Percentiles rank a stretch among this genome's conserved stretches.
Evolutionary conservation across 2,113 vertebrate genomes (phyloP).

Genomic region (Xyliphius kryptos): DNA sequence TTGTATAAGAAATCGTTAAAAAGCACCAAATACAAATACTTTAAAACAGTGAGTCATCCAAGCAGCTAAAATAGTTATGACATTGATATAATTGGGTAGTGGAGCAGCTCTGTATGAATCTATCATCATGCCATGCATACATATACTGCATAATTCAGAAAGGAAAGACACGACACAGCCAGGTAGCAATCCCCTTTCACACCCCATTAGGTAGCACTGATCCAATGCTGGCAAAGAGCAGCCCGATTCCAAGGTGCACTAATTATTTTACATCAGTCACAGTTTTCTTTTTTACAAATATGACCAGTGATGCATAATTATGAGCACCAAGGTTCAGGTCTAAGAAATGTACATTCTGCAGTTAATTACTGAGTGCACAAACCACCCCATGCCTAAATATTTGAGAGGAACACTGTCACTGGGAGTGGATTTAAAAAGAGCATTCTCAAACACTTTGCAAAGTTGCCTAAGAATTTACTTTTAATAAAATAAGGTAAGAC

Average conservation of each 20-base stretch:
- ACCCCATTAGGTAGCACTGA: conserved; percentile 44
- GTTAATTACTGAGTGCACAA: background rate
- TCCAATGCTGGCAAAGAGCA: conserved; percentile 22
- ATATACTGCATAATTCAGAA: conserved; percentile 45
- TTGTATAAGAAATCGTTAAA: background rate
- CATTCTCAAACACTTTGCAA: too few species aligned
- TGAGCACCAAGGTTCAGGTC: conserved; percentile 16
- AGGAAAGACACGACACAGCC: conserved; percentile 34
- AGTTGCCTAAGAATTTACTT: too few species aligned
- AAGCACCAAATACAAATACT: conserved; percentile 40
- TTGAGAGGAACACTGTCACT: background rate
- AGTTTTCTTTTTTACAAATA: conserved; percentile 29
- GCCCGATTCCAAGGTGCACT: conserved; percentile 28
- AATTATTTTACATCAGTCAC: conserved; percentile 49
- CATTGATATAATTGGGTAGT: conserved; percentile 40
- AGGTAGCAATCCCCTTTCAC: conserved; percentile 46
- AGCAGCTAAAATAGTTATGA: conserved; percentile 41
- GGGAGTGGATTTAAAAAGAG: too few species aligned
- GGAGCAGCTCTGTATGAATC: conserved; percentile 30
- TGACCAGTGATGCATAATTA: conserved; percentile 36
- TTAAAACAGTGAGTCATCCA: conserved; percentile 39
- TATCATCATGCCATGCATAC: conserved; percentile 26
- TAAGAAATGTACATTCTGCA: background rate
- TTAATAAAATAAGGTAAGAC: too few species aligned
- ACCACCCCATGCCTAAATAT: background rate